phyloP scores from a whole-genome alignment of 2,888 invertebrate species.

The Meteorus cinctellus region DNA sequence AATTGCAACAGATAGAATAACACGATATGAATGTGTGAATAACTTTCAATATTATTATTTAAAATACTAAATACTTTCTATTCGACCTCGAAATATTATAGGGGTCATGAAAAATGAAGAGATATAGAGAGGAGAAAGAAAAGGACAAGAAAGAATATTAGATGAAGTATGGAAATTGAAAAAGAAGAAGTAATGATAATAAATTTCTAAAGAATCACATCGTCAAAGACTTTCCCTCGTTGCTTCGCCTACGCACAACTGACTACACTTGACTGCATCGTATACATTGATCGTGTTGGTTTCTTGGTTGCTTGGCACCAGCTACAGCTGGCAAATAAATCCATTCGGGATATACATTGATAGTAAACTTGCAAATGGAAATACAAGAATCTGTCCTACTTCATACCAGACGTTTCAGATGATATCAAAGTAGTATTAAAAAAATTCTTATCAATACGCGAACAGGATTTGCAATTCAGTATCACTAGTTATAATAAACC shows the following conservation, averaged over 20 bases:
- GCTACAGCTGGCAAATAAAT: background rate
- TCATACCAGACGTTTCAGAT: background rate
- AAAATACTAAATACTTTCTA: slow-evolving; percentile 34
- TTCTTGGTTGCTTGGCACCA: background rate
- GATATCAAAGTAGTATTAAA: background rate
- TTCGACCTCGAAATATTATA: slow-evolving; percentile 34
- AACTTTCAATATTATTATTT: background rate
- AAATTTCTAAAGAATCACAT: slow-evolving; percentile 24
- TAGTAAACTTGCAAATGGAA: background rate
- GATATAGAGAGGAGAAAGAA: background rate
- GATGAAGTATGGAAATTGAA: background rate
- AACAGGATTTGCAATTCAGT: background rate
- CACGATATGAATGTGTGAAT: background rate
- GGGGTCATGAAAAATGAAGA: slow-evolving; percentile 15
- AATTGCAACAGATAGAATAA: slow-evolving; percentile 5
- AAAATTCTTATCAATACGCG: background rate
- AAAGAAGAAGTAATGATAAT: background rate
- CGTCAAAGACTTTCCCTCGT: slow-evolving; percentile 48
- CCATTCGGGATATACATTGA: background rate
- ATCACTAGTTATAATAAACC: background rate
- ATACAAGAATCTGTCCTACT: background rate
- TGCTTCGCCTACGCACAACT: slow-evolving; percentile 32
- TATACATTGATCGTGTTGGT: background rate
- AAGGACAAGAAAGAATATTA: background rate
- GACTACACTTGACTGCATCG: slow-evolving; percentile 10